Percentiles rank a stretch among this genome's conserved stretches.
phyloP scores from a whole-genome alignment of 2,113 vertebrate species.

The Chionis minor region DNA sequence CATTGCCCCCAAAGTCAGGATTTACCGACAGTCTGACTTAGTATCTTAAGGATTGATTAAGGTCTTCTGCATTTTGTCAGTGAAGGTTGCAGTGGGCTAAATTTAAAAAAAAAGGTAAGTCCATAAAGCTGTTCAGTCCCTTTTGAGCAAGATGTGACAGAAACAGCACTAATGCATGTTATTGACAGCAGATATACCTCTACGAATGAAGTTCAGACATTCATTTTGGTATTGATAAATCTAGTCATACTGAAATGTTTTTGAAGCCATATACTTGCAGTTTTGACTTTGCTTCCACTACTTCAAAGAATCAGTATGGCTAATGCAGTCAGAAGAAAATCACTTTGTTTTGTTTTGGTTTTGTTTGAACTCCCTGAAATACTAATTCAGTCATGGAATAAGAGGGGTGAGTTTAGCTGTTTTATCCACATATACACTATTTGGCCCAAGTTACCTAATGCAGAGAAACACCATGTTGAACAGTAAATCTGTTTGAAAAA shows the following conservation, averaged over 20 bases:
- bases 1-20: background rate
- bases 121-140: background rate
- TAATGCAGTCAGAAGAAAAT: background rate
- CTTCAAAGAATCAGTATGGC: background rate
- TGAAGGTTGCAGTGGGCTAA: background rate
- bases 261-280: background rate
- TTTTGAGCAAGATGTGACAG: background rate
- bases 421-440: background rate
- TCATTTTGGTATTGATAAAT: background rate
- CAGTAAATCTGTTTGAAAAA: background rate
- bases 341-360: background rate
- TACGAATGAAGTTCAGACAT: background rate
- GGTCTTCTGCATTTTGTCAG: background rate
- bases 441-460: background rate
- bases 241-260: background rate
- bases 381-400: rapidly evolving
- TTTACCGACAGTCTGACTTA: background rate
- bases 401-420: background rate
- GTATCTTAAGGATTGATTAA: background rate
- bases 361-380: background rate
- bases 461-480: background rate
- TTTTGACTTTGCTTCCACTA: background rate
- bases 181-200: background rate
- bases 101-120: background rate
- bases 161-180: background rate